These are phyloP conservation scores for Ramphastos sulfuratus DNA, from an alignment of 2,113 vertebrate genomes.

Conservation along the genomic window DNA sequence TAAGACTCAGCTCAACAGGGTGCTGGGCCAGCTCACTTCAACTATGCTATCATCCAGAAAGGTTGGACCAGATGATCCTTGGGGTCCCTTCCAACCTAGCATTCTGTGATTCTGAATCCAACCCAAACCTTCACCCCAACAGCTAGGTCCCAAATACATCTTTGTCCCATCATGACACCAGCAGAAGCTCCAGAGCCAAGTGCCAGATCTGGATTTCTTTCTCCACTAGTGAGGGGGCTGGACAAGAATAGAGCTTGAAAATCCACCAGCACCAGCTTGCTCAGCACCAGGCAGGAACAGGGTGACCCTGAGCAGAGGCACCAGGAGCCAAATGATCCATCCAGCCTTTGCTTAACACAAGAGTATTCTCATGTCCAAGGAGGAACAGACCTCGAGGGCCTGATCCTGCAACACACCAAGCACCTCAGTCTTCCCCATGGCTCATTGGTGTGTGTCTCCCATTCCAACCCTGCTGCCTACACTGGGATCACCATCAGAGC, in stretches of 20 bases:
- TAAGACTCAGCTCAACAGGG: no score
- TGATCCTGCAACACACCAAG: not conserved
- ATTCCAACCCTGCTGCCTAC: not conserved
- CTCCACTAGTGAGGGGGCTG: not conserved
- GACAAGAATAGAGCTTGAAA: not conserved
- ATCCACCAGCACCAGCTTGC: fast-evolving
- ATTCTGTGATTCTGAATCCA: not conserved
- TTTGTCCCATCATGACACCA: fast-evolving
- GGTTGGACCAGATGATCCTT: no score
- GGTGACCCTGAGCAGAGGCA: not conserved
- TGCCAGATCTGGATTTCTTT: fast-evolving
- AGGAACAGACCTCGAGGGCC: not conserved
- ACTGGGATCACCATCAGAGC: fast-evolving
- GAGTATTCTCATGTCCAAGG: not conserved
- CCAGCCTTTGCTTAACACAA: fast-evolving
- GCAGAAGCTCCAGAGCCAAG: not conserved
- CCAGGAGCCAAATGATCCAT: not conserved
- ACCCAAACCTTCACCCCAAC: not conserved
- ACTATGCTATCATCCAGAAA: no score
- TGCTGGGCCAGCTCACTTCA: no score
- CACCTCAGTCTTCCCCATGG: not conserved
- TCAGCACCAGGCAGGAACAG: fast-evolving
- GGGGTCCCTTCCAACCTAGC: no score
- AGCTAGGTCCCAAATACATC: not conserved
- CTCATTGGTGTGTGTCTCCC: fast-evolving